These are phyloP conservation scores for rabbit (Oryctolagus cuniculus) DNA, from an alignment of 2,113 vertebrate species.

Conservation along the genomic window mOryCun1.1 NC_091443.1:107381001-107381500, in stretches of 20 bases:
- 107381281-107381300: too few relatives aligned
- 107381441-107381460: too few relatives aligned
- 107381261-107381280: too few relatives aligned
- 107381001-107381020: constrained; percentile 42
- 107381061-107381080: constrained; percentile 81
- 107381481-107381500: too few relatives aligned
- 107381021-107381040: not conserved
- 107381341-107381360: too few relatives aligned
- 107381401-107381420: too few relatives aligned
- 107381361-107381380: too few relatives aligned
- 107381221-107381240: not conserved
- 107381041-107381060: constrained; percentile 83
- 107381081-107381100: constrained; percentile 43
- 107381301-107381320: too few relatives aligned
- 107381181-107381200: not conserved
- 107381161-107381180: constrained; percentile 8
- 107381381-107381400: too few relatives aligned
- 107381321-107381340: too few relatives aligned
- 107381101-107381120: not conserved
- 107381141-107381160: not conserved
- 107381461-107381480: too few relatives aligned
- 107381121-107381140: not conserved
- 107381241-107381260: not conserved
- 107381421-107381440: too few relatives aligned
- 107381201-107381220: constrained; percentile 10